phyloP scores from a whole-genome alignment of 2,888 invertebrate genomes.

The Formica aserva region DNA sequence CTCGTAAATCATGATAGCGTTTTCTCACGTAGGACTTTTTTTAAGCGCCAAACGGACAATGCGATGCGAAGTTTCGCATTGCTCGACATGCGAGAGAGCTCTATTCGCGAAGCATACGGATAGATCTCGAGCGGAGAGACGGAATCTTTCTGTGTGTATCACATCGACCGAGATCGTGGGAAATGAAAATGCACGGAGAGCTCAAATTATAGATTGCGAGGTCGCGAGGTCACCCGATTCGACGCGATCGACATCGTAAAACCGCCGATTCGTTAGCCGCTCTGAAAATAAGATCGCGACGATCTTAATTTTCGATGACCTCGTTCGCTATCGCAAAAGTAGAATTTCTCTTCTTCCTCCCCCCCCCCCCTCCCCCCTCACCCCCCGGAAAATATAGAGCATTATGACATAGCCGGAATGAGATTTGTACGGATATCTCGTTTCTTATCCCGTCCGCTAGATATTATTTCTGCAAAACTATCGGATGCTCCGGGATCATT shows the following conservation, averaged over 20 bases:
- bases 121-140: neutral
- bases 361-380: neutral
- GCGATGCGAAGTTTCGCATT: neutral
- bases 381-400: neutral
- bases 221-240: constrained; percentile 38
- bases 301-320: constrained; percentile 41
- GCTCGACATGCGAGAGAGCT: neutral
- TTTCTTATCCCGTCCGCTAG: neutral
- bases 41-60: neutral
- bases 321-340: constrained; percentile 17
- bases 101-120: neutral
- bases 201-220: constrained; percentile 3
- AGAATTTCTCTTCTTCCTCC: neutral
- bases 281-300: constrained; percentile 15
- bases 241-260: constrained; percentile 38
- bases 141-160: neutral
- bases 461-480: constrained; percentile 20
- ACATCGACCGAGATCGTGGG: neutral
- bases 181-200: neutral
- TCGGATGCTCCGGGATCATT: constrained; percentile 22
- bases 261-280: constrained; percentile 50
- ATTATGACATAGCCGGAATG: neutral
- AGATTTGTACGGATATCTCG: neutral
- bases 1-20: constrained; percentile 53
- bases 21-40: constrained; percentile 31